Base-by-base conservation (phyloP, 2,797 vertebrate species). In the Acanthurus tractus region DNA sequence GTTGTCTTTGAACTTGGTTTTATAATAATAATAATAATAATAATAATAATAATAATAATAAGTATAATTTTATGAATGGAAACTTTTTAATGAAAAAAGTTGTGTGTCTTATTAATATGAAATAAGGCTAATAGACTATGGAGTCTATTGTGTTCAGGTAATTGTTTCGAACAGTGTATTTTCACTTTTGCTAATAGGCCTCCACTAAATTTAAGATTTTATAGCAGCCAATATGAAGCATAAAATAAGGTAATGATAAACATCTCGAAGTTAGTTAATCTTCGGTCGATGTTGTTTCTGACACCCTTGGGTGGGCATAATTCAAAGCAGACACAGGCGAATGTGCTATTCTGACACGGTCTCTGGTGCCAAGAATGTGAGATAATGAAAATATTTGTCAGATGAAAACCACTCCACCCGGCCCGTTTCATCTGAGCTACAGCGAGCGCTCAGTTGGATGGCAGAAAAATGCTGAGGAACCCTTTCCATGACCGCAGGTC, bases 371-470 rank as follows among this genome's bases (percentile, higher is more conserved):
- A 91, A 86, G 82, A 91, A 93, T 88, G 82, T 89, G 87, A 91
- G 85, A 93, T 89, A 86, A 90, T 91, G 86, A 90, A 93, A 93
- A 92, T 90, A 92, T 91, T 86, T 90, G 75, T 88, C 79, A 70
- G 79, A 92, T 89, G 83, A 88, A 89, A 91, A 83, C 71, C 73
- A 77, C 73, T 88, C 80, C 82, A 65, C 79, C 68, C 57, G 44
- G 58, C 53, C 67, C 67, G 65, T 91, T 88, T 88, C 55, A 87
- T 86, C 46, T 38, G 73, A 73, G 63, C 76, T 74, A 78, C 75
- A 81, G 77, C 64, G 80, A 67, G 29, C 82, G 70, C 83, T 88
- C 79, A 88, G 77, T 85, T 86, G 84, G 72, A 82, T 77, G 67
- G 69, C 74, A 74, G 61, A 75, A 87, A 89, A 86, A 83, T 73